Evolutionary conservation across 2,797 vertebrate genomes (phyloP).

Genomic region (Cottoperca gobio): DNA sequence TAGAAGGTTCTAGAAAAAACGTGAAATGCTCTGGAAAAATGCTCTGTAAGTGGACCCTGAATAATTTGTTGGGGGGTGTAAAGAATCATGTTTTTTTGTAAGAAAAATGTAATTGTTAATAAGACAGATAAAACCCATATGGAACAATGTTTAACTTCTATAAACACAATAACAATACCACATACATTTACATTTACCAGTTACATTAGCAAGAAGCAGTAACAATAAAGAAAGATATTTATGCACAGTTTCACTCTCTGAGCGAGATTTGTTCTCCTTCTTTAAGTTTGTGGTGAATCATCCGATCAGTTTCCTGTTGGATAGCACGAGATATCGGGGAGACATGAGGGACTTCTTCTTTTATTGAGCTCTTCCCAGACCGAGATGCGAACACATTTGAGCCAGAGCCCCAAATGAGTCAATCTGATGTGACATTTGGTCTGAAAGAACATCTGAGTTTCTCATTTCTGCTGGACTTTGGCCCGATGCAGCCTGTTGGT

Average conservation of each 20-base stretch:
- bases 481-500: slow-evolving; percentile 25
- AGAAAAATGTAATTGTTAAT: neutral
- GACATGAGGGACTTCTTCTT: slow-evolving; percentile 33
- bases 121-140: neutral
- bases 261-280: slow-evolving; percentile 22
- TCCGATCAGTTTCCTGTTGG: slow-evolving; percentile 25
- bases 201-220: no score
- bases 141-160: no score
- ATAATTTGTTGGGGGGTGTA: no score
- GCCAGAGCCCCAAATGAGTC: slow-evolving; percentile 71
- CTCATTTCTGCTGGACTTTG: slow-evolving; percentile 54
- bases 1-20: no score
- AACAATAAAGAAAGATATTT: neutral
- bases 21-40: no score
- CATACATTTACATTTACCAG: no score
- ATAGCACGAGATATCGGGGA: neutral
- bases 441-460: slow-evolving; percentile 67
- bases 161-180: no score
- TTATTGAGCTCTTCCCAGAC: slow-evolving; percentile 51
- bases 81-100: no score
- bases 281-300: slow-evolving; percentile 19
- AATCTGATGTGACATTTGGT: slow-evolving; percentile 64
- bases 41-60: no score
- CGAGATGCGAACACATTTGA: slow-evolving; percentile 53
- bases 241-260: slow-evolving; percentile 15